A percentile compares a stretch with the other conserved stretches of the same genome.
These are phyloP conservation scores for Luffia ferchaultella DNA, from an alignment of 2,888 invertebrate species.

Conservation along the genomic window DNA sequence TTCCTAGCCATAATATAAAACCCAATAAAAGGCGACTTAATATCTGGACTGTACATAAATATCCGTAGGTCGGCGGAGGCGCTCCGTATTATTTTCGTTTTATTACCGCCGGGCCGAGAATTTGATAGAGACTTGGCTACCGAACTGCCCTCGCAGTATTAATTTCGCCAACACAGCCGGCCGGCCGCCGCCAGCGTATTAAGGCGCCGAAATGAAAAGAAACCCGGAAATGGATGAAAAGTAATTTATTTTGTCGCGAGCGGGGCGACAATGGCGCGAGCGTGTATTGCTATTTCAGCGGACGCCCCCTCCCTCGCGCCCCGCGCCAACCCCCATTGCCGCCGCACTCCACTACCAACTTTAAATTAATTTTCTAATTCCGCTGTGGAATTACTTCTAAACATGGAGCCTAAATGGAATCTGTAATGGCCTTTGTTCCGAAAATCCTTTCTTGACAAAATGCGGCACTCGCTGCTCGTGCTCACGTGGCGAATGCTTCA, in stretches of 20 bases:
- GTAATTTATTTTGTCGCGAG: constrained; percentile 43
- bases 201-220: constrained; percentile 49
- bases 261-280: constrained; percentile 25
- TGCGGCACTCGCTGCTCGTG: too few species aligned
- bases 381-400: constrained; percentile 34
- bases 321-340: constrained; percentile 1
- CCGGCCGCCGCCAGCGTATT: constrained; percentile 40
- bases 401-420: constrained; percentile 35
- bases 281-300: constrained; percentile 15
- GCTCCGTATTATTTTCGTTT: constrained; percentile 50
- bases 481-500: not conserved
- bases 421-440: constrained; percentile 31
- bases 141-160: constrained; percentile 40
- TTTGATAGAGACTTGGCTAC: constrained; percentile 55
- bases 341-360: constrained; percentile 16
- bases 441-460: constrained; percentile 28
- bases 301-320: constrained; percentile 7
- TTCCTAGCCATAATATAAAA: constrained; percentile 22
- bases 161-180: constrained; percentile 47
- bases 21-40: constrained; percentile 39
- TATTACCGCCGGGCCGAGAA: constrained; percentile 44
- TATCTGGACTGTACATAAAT: constrained; percentile 42
- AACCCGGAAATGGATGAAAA: constrained; percentile 47
- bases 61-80: constrained; percentile 30
- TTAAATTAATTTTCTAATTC: constrained; percentile 39